phyloP scores from a whole-genome alignment of 2,113 vertebrate species.

The Podarcis raffonei region DNA sequence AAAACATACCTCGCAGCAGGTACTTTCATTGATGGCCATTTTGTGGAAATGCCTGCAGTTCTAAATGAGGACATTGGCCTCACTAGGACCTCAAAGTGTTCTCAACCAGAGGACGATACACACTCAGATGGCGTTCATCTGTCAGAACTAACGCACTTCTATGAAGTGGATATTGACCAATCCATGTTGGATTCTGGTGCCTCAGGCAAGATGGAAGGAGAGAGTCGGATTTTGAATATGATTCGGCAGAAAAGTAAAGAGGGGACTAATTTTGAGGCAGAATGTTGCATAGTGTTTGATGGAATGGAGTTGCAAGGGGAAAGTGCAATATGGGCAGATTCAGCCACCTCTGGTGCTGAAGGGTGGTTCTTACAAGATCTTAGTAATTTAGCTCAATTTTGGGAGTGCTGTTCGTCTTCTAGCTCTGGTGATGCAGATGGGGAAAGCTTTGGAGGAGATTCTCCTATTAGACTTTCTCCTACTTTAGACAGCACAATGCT shows the following conservation, averaged over 20 bases:
- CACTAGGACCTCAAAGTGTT: conserved; percentile 90
- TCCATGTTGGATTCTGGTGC: conserved; percentile 99
- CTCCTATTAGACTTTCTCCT: conserved; percentile 89
- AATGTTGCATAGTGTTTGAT: conserved; percentile 97
- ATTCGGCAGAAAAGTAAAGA: conserved; percentile 97
- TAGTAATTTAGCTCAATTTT: conserved; percentile 93
- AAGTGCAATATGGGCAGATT: conserved; percentile 99
- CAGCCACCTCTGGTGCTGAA: conserved; percentile 88
- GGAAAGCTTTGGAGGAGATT: conserved; percentile 94
- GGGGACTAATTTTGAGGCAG: conserved; percentile 92
- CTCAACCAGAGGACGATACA: conserved; percentile 91
- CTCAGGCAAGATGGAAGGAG: conserved; percentile 95
- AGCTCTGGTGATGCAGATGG: conserved; percentile 94
- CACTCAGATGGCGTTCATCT: conserved; percentile 99
- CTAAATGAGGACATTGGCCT: conserved; percentile 87
- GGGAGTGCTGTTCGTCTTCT: conserved; percentile 95
- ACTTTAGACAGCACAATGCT: conserved; percentile 86
- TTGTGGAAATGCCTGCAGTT: conserved; percentile 94
- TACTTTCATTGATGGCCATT: conserved; percentile 96
- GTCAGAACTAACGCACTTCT: conserved; percentile 98
- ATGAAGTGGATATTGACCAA: conserved; percentile 99
- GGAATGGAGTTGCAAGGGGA: conserved; percentile 95
- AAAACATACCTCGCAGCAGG: conserved; percentile 95
- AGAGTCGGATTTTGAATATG: conserved; percentile 99
- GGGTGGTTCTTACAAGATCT: conserved; percentile 91